Evolutionary conservation across 2,888 invertebrate species (phyloP).

Genomic region (Cistogaster globosa): DNA sequence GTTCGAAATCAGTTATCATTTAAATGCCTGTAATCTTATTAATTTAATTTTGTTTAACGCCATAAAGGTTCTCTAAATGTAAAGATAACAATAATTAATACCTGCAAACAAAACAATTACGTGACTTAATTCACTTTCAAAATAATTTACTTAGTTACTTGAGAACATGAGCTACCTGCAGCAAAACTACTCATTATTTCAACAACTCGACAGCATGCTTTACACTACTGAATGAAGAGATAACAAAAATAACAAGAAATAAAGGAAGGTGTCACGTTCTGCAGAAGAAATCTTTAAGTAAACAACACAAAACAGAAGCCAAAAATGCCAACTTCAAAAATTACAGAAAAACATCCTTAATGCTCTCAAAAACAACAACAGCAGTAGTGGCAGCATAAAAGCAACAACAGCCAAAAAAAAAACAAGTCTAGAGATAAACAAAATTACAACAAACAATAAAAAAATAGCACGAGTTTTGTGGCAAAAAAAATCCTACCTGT

Average conservation of each 20-base stretch:
- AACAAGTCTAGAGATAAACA: neutral
- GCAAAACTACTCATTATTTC: constrained; percentile 2
- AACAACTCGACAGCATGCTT: constrained; percentile 4
- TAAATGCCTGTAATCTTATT: constrained; percentile 13
- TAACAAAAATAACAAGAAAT: neutral
- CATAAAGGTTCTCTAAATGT: neutral
- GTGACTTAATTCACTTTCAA: constrained; percentile 48
- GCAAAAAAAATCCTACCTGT: constrained; percentile 56
- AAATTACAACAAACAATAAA: neutral
- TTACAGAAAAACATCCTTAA: constrained; percentile 1
- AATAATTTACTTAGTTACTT: constrained; percentile 21
- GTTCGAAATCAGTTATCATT: too few relatives aligned
- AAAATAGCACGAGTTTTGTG: constrained; percentile 55
- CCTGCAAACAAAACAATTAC: constrained; percentile 40
- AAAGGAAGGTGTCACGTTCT: constrained; percentile 30
- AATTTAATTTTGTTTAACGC: constrained; percentile 17
- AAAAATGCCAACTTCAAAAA: constrained; percentile 50
- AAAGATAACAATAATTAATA: constrained; percentile 8
- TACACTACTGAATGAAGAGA: neutral
- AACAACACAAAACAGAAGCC: constrained; percentile 56
- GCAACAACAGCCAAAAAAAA: neutral
- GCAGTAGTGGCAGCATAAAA: neutral
- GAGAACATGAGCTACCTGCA: constrained; percentile 27
- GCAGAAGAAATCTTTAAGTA: neutral
- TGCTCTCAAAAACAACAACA: neutral